Evolutionary conservation across 2,888 invertebrate species (phyloP).

Genomic region (Petrolisthes manimaculis): DNA sequence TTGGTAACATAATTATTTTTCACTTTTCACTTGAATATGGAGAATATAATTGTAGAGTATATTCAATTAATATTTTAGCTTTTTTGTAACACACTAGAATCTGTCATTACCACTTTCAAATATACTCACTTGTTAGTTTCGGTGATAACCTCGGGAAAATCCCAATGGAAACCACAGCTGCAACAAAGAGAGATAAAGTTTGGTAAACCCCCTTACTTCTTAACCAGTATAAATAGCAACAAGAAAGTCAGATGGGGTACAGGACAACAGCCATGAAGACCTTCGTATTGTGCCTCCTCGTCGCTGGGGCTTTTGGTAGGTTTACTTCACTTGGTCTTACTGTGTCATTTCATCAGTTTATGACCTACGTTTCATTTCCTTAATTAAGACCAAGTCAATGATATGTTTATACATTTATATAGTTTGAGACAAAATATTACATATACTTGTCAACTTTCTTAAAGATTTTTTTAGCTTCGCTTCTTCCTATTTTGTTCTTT

Average conservation of each 20-base stretch:
- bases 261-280: constrained; percentile 31
- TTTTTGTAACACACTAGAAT: too few species aligned
- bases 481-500: too few species aligned
- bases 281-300: constrained; percentile 33
- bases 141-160: not conserved
- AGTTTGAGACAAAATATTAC: not conserved
- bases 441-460: not conserved
- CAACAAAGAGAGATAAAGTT: not conserved
- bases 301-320: constrained; percentile 40
- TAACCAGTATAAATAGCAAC: constrained; percentile 6
- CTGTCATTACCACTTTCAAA: too few species aligned
- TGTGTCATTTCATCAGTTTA: not conserved
- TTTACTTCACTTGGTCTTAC: not conserved
- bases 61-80: too few species aligned
- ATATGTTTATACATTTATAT: not conserved
- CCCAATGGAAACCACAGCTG: not conserved
- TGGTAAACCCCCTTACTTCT: not conserved
- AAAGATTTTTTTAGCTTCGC: too few species aligned
- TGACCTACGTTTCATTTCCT: too few species aligned
- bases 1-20: too few species aligned
- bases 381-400: not conserved
- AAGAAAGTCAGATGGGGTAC: not conserved
- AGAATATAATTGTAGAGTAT: too few species aligned
- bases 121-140: too few species aligned
- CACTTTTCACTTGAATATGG: too few species aligned